A percentile compares a stretch with the other conserved stretches of the same genome.
Conservation (phyloP, 2,797 vertebrate genomes). For the Sciaenops ocellatus region DNA sequence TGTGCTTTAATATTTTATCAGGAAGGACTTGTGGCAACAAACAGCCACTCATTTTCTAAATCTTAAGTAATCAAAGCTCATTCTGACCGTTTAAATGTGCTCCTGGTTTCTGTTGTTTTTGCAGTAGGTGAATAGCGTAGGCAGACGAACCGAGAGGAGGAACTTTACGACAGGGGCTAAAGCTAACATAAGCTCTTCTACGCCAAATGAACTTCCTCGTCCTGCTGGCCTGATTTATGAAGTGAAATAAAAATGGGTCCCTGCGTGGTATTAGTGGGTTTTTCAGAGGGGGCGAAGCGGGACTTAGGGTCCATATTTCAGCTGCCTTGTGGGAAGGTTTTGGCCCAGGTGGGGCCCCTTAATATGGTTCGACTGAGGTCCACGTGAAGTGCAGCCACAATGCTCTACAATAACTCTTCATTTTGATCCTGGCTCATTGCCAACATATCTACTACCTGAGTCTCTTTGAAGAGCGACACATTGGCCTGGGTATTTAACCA, state of each 20-base stretch:
- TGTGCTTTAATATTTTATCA: constrained; percentile 82
- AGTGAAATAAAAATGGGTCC: constrained; percentile 85
- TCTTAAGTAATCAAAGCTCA: constrained; percentile 83
- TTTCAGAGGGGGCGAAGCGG: constrained; percentile 74
- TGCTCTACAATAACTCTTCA: constrained; percentile 85
- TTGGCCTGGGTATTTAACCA: constrained; percentile 88
- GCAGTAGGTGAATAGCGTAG: constrained; percentile 44
- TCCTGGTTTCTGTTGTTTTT: constrained; percentile 61
- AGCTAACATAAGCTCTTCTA: constrained; percentile 80
- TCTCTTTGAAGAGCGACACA: constrained; percentile 89
- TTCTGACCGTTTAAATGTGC: constrained; percentile 69
- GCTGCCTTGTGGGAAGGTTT: constrained; percentile 78
- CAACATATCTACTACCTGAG: constrained; percentile 87
- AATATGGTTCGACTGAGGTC: constrained; percentile 79
- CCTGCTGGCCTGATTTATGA: constrained; percentile 83
- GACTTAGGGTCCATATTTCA: constrained; percentile 81
- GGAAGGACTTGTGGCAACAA: constrained; percentile 80
- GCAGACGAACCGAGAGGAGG: constrained; percentile 45
- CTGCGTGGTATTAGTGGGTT: constrained; percentile 80
- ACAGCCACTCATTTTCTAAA: constrained; percentile 79
- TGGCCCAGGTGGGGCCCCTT: constrained; percentile 79
- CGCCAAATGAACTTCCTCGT: constrained; percentile 79
- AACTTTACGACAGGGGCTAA: constrained; percentile 75
- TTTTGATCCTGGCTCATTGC: constrained; percentile 83
- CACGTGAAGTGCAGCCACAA: constrained; percentile 79